Evolutionary conservation across 2,113 vertebrate species (phyloP).

Genomic region (Gymnogyps californianus): DNA sequence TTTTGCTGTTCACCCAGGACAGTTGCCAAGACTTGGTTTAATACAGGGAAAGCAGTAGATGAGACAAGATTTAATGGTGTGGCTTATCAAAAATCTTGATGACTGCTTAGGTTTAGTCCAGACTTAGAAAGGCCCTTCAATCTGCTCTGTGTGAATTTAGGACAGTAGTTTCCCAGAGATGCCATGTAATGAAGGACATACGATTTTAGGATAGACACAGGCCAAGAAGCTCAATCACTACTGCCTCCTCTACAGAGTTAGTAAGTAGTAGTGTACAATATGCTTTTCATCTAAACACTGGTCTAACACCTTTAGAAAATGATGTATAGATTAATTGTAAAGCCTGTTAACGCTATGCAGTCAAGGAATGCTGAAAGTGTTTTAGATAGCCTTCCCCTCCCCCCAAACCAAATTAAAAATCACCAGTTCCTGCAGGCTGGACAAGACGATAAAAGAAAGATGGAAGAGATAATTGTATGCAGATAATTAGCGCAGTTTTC

Average conservation of each 20-base stretch:
- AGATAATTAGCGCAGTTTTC: background rate
- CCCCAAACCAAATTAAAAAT: background rate
- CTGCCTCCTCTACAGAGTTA: background rate
- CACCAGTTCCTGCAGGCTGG: background rate
- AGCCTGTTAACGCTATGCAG: background rate
- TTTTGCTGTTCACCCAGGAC: conserved; percentile 32
- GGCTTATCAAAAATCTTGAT: background rate
- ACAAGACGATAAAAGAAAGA: background rate
- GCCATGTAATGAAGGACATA: background rate
- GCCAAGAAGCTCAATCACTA: background rate
- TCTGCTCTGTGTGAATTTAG: background rate
- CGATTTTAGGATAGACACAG: background rate
- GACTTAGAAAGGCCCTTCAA: background rate
- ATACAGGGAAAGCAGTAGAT: background rate
- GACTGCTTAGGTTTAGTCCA: background rate
- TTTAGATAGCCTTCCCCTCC: fast-evolving
- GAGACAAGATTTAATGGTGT: conserved; percentile 19
- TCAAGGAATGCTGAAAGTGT: background rate
- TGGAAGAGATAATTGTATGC: background rate
- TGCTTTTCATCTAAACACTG: conserved; percentile 27
- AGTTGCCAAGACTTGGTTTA: conserved; percentile 37
- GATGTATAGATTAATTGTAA: conserved; percentile 5
- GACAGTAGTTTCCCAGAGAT: background rate
- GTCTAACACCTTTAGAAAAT: conserved; percentile 2
- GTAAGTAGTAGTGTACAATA: background rate